Conservation (phyloP, 2,888 invertebrate species). For the Exephanes ischioxanthus region DNA sequence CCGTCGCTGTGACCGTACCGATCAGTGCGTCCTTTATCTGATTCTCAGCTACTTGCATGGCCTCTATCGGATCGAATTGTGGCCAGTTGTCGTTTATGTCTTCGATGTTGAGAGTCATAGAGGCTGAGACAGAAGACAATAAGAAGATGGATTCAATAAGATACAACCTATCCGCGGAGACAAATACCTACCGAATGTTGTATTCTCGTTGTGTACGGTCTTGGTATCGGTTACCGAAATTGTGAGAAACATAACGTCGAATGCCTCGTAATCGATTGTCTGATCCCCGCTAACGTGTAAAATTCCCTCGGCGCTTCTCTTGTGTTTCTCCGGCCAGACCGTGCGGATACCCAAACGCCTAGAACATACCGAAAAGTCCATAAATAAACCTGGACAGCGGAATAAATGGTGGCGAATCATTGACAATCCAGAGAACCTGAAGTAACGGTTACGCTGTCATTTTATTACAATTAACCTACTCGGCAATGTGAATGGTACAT, state of each 20-base stretch:
- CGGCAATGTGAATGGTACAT: too few relatives aligned
- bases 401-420: background rate
- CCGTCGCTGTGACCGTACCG: slow-evolving; percentile 87
- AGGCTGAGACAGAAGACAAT: slow-evolving; percentile 82
- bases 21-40: slow-evolving; percentile 85
- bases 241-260: slow-evolving; percentile 87
- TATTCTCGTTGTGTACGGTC: slow-evolving; percentile 85
- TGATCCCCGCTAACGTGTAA: slow-evolving; percentile 80
- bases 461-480: too few relatives aligned
- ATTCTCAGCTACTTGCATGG: slow-evolving; percentile 87
- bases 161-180: background rate
- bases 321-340: slow-evolving; percentile 78
- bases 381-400: slow-evolving; percentile 12
- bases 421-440: background rate
- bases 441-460: background rate
- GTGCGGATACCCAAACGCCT: slow-evolving; percentile 86
- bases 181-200: slow-evolving; percentile 85
- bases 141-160: background rate
- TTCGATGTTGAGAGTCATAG: slow-evolving; percentile 87
- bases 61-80: slow-evolving; percentile 85
- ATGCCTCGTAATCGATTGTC: slow-evolving; percentile 87
- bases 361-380: slow-evolving; percentile 43
- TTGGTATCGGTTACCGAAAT: slow-evolving; percentile 86
- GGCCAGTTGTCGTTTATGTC: slow-evolving; percentile 90
- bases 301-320: slow-evolving; percentile 83